These are phyloP conservation scores for Pantala flavescens DNA, from an alignment of 1,140 invertebrate genomes.

Conservation along the genomic window DNA sequence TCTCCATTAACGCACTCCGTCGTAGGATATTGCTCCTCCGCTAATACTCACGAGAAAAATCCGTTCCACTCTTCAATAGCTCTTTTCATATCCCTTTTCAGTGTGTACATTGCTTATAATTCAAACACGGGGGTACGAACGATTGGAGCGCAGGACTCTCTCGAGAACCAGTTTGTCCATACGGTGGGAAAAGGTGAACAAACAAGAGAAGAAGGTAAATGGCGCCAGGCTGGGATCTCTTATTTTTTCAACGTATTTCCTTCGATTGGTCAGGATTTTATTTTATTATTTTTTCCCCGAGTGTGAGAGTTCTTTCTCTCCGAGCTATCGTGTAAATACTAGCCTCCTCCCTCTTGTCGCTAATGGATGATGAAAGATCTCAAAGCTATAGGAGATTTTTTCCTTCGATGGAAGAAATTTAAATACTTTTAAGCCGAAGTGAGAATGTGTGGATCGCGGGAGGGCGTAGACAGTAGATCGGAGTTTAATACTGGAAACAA, in stretches of 20 bases:
- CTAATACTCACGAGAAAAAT: background rate
- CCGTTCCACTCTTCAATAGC: background rate
- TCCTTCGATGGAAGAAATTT: no score
- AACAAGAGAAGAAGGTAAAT: background rate
- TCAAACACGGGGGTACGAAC: background rate
- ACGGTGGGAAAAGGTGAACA: background rate
- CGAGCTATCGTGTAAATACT: slow-evolving; percentile 1
- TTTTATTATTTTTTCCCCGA: background rate
- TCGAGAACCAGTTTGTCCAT: background rate
- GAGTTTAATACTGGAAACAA: no score
- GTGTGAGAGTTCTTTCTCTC: background rate
- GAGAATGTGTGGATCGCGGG: no score
- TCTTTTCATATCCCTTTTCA: background rate
- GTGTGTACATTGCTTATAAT: background rate
- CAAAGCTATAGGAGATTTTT: no score
- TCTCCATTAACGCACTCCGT: no score
- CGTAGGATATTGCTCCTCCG: no score
- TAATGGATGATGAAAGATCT: background rate
- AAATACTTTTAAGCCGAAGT: no score
- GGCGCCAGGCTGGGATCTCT: background rate
- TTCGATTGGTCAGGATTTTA: background rate
- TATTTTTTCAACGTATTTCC: background rate
- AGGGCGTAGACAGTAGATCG: no score
- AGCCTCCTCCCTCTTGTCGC: background rate
- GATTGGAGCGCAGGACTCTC: background rate